Base-by-base conservation (phyloP, 2,113 vertebrate genomes). In the Lynx canadensis region DNA sequence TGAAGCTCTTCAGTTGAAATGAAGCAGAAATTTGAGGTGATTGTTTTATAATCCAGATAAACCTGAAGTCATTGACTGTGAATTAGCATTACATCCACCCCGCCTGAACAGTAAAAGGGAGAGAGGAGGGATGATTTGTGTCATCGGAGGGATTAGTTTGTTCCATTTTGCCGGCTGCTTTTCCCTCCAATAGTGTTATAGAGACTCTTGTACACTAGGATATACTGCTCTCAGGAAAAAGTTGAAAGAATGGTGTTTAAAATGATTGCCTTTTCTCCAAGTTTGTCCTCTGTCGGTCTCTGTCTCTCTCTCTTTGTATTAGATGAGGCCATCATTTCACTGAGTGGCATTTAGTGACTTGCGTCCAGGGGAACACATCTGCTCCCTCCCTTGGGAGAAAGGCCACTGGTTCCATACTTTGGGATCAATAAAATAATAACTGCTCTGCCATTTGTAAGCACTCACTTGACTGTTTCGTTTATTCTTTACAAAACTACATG, bases 1-100 rank as follows among this genome's bases (percentile, higher is more conserved):
- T 8, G 48, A 50, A 71, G 57, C 23, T 52, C 23, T 84, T 78
- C 16, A 66, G 80, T 21, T 71, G 84, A 89, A 88, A 88, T 83
- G 80, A 84, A 91, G 36, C 50, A 85, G 84, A 81, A 60, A 80
- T 79, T 52, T 60, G 38, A 90, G 74, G 25, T 48, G 66, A 55
- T 87, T 94, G 95, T 74, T 79, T 82, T 82, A 74, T 74, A 89
- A 82, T 71, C 50, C 65, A 83, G 48, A 80, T 50, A 50, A 80
- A 21, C 3, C 8, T 83, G 57, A 38, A 68, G 29, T 25, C 87
- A 60, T 33, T 60, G 50, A 68, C 27, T 74, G 50, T 63, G 73
- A 79, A 65, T 36, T 84, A 74, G 94, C 19, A 27, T 66, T 78
- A 15, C 45, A 50, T 23, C 74, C 29, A 45, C 41, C 8, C 10